Evolutionary conservation across 2,888 invertebrate species (phyloP).

Genomic region (Lithophane socia): DNA sequence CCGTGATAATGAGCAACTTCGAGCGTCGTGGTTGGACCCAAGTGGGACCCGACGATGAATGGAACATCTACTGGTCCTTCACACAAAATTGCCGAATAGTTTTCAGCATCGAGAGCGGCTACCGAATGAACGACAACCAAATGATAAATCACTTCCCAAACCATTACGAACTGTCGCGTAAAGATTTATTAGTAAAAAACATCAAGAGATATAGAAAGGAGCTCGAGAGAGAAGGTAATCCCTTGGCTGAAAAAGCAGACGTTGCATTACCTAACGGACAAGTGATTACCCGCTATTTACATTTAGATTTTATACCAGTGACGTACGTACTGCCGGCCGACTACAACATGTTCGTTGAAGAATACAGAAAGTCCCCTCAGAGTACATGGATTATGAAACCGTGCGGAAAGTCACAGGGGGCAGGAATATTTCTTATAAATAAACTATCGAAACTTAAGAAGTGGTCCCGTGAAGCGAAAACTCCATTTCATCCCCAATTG

Average conservation of each 20-base stretch:
- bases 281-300: slow-evolving; percentile 92
- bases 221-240: slow-evolving; percentile 96
- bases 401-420: slow-evolving; percentile 97
- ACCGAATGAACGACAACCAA: slow-evolving; percentile 97
- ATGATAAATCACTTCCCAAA: slow-evolving; percentile 99
- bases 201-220: slow-evolving; percentile 98
- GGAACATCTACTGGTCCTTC: slow-evolving; percentile 99
- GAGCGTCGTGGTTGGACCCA: slow-evolving; percentile 97
- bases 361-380: slow-evolving; percentile 97
- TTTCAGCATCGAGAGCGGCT: slow-evolving; percentile 97
- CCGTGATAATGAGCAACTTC: slow-evolving; percentile 97
- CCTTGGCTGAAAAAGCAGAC: slow-evolving; percentile 94
- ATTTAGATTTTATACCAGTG: slow-evolving; percentile 97
- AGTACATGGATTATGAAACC: slow-evolving; percentile 99
- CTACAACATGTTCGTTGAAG: slow-evolving; percentile 99
- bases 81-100: slow-evolving; percentile 97
- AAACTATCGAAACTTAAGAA: slow-evolving; percentile 98
- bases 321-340: slow-evolving; percentile 98
- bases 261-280: slow-evolving; percentile 91
- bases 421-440: slow-evolving; percentile 98
- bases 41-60: slow-evolving; percentile 96
- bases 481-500: slow-evolving; percentile 95
- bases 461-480: slow-evolving; percentile 96
- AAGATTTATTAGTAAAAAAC: slow-evolving; percentile 98
- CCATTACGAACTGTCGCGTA: slow-evolving; percentile 98